Conservation (phyloP, 1,140 invertebrate species). For the Ladona fulva region DNA sequence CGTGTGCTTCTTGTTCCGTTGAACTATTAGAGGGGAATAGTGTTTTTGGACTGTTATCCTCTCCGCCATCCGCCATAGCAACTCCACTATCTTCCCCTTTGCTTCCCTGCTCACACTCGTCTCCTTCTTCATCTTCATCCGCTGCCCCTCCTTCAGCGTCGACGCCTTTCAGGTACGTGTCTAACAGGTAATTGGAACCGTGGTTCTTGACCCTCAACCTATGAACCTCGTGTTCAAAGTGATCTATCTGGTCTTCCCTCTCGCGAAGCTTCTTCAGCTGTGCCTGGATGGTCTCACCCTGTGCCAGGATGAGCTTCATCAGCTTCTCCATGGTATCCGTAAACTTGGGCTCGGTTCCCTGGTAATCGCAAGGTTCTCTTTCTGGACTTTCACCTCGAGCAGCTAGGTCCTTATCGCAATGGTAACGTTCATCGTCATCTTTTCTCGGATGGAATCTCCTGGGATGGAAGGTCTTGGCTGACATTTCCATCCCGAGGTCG, state of each 20-base stretch:
- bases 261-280: slow-evolving; percentile 57
- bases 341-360: slow-evolving; percentile 24
- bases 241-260: slow-evolving; percentile 66
- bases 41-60: background rate
- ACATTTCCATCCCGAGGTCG: slow-evolving; percentile 16
- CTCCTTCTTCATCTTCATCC: slow-evolving; percentile 27
- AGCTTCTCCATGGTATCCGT: slow-evolving; percentile 53
- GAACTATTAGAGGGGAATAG: background rate
- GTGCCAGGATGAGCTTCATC: slow-evolving; percentile 65
- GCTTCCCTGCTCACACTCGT: slow-evolving; percentile 39
- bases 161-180: slow-evolving; percentile 58
- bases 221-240: slow-evolving; percentile 66
- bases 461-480: slow-evolving; percentile 19
- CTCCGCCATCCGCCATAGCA: slow-evolving; percentile 31
- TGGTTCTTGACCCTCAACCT: slow-evolving; percentile 55
- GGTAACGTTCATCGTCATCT: slow-evolving; percentile 16
- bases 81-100: slow-evolving; percentile 51
- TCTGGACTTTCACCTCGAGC: background rate
- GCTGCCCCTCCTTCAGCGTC: slow-evolving; percentile 37
- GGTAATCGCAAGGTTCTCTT: too few species aligned
- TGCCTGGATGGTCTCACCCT: slow-evolving; percentile 68
- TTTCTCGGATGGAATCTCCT: slow-evolving; percentile 12
- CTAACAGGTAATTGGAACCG: slow-evolving; percentile 70
- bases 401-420: slow-evolving; percentile 14
- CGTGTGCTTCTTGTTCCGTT: background rate